Base-by-base conservation (phyloP, 2,113 vertebrate genomes). In the Prochilodus magdalenae region DNA sequence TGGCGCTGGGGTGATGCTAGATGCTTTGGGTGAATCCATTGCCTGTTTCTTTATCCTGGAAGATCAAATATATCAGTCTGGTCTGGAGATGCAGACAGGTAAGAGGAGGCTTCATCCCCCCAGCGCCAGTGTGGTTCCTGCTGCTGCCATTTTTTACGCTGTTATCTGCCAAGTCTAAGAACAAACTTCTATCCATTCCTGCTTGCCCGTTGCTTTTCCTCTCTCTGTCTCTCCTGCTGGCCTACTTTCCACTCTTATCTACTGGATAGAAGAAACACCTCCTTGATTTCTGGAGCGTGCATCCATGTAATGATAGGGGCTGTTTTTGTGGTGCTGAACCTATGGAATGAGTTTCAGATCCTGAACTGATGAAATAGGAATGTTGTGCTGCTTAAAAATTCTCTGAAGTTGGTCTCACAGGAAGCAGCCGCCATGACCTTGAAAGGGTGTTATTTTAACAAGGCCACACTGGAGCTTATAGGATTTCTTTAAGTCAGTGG, bases 1-100 rank as follows among this genome's bases (percentile, higher is more conserved):
- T 59, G 66, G 65, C 73, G 79, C 89, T 83, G 75, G 83, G 92
- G 91, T 92, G 90, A 84, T 85, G 84, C 86, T 79, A 83, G 75
- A 83, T 71, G 72, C 80, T 79, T 77, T 70, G 77, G 86, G 70
- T 73, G 73, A 73, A 79, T 51, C 30, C 0, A 18, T 77, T 59
- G 72, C 75, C 59, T 40, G 18, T 29, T 62, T 78, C 51, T 73
- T 80, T 47, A 83, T 84, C 59, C 36, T 69, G 49, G 29, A 67
- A 74, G 65, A 88, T 83, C 47, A 86, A 83, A 85, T 51, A 49
- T n/a, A 6, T 60, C 55, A 59, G 51, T 63, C 63, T 66, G 66
- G 22, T n/a, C 47, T 26, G 36, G 20, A 57, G 18, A 47, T 44
- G 30, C 75, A 75, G 62, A 47, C 33, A 59, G 69, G 16, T 71